phyloP scores from a whole-genome alignment of 2,797 vertebrate genomes.

The Potorous gilbertii region DNA sequence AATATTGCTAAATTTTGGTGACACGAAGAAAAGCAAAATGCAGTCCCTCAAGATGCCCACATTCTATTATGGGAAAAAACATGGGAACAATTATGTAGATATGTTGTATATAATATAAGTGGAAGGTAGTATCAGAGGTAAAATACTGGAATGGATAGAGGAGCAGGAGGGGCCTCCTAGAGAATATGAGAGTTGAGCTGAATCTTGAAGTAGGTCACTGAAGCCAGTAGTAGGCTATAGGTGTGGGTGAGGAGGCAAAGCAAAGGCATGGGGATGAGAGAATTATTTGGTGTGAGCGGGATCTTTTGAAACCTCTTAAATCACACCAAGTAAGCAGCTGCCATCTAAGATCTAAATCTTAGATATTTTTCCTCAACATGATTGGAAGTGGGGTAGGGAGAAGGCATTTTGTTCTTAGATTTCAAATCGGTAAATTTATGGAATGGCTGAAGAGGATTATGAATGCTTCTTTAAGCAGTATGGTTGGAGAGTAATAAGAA shows the following conservation, averaged over 20 bases:
- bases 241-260: neutral
- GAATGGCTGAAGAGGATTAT: neutral
- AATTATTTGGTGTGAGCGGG: neutral
- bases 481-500: neutral
- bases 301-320: neutral
- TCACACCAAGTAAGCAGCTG: neutral
- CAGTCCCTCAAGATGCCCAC: too few species aligned
- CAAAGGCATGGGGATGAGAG: neutral
- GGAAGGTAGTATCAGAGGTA: too few species aligned
- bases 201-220: too few species aligned
- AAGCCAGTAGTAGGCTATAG: too few species aligned
- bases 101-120: too few species aligned
- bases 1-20: too few species aligned
- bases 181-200: too few species aligned
- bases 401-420: neutral
- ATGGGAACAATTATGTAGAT: too few species aligned
- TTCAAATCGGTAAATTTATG: conserved; percentile 1
- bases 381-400: neutral
- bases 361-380: neutral
- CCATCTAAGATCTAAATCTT: neutral
- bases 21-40: too few species aligned
- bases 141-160: too few species aligned
- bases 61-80: too few species aligned
- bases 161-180: too few species aligned
- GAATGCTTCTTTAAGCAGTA: conserved; percentile 13